Percentiles rank a stretch among this genome's conserved stretches.
Conservation (phyloP, 2,797 vertebrate species). For the Pseudochirops cupreus region DNA sequence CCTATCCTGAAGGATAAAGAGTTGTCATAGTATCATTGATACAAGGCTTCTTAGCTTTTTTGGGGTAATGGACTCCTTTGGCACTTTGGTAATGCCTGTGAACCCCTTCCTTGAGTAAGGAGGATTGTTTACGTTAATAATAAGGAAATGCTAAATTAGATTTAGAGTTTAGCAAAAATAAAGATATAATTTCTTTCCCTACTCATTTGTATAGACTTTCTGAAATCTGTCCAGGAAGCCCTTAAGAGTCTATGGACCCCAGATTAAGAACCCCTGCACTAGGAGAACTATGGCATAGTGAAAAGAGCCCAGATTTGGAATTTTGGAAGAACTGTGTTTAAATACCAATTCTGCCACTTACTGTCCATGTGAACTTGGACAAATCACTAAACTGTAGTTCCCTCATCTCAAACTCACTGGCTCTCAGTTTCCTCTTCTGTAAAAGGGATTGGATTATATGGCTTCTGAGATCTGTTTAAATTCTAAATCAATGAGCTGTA, state of each 20-base stretch:
- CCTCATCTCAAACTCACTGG: not conserved
- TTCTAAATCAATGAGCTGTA: not conserved
- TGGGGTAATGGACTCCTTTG: not conserved
- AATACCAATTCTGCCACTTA: no score
- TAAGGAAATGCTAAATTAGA: not conserved
- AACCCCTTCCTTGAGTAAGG: not conserved
- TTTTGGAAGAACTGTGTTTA: no score
- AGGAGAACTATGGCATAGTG: no score
- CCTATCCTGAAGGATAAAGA: not conserved
- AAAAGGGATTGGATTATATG: not conserved
- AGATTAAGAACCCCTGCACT: not conserved
- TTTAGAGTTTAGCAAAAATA: not conserved
- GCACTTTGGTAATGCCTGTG: not conserved
- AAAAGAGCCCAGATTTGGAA: no score
- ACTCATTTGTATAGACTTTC: not conserved
- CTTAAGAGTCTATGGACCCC: not conserved
- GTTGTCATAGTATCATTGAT: not conserved
- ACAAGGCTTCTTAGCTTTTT: not conserved
- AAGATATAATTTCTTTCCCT: not conserved
- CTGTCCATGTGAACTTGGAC: not conserved
- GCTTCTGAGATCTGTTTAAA: not conserved
- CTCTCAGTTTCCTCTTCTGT: not conserved
- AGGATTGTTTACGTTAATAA: not conserved
- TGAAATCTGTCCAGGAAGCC: not conserved
- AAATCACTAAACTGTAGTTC: not conserved